Percentiles rank a stretch among this genome's conserved stretches.
Conservation (phyloP, 2,797 vertebrate genomes). For the Rhabdomys pumilio region DNA sequence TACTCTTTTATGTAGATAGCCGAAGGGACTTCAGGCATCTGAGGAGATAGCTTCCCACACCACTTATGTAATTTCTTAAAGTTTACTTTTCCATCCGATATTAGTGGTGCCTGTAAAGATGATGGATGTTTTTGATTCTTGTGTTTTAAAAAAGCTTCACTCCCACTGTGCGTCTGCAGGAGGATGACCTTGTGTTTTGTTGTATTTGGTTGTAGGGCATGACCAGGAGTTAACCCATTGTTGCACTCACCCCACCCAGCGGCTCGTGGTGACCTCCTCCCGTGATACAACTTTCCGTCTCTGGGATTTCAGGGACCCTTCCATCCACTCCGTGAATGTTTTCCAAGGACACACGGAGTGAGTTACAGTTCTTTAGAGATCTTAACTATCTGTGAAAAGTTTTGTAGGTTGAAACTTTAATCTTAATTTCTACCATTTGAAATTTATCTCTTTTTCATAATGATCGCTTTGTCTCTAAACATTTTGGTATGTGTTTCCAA, state of each 20-base stretch:
- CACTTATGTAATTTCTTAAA: constrained; percentile 4
- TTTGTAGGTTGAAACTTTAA: constrained; percentile 52
- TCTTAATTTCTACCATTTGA: constrained; percentile 39
- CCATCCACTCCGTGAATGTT: constrained; percentile 99
- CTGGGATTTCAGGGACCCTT: constrained; percentile 99
- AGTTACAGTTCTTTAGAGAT: constrained; percentile 87
- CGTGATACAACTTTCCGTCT: constrained; percentile 99
- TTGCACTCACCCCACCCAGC: constrained; percentile 98
- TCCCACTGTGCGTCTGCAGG: constrained; percentile 64
- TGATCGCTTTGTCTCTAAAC: constrained; percentile 18
- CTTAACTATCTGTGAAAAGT: constrained; percentile 12
- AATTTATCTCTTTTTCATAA: constrained; percentile 32
- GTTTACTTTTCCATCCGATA: not conserved
- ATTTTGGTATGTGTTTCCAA: constrained; percentile 49
- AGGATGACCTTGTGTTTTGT: constrained; percentile 75
- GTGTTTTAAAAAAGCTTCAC: constrained; percentile 55
- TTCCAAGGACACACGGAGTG: constrained; percentile 99
- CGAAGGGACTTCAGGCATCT: not conserved
- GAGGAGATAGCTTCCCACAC: not conserved
- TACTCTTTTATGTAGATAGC: not conserved
- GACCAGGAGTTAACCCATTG: constrained; percentile 99
- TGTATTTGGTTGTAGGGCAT: constrained; percentile 92
- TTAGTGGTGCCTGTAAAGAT: not conserved
- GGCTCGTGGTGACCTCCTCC: constrained; percentile 98
- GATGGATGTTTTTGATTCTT: not conserved